Conservation (phyloP, 2,113 vertebrate genomes). For the Phaethon lepturus region DNA sequence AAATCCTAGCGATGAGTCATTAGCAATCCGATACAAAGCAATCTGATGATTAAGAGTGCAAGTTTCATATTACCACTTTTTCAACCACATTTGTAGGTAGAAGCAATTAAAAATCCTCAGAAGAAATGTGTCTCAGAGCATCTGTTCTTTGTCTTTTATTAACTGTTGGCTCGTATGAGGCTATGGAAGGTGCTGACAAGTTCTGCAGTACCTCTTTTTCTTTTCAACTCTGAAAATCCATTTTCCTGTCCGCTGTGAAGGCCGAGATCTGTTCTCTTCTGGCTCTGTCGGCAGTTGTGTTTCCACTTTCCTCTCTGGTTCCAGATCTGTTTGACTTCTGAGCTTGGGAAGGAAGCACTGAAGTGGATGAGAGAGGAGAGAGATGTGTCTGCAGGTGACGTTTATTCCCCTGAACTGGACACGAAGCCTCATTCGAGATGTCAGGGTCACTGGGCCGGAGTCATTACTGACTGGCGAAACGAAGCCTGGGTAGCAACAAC, state of each 20-base stretch:
- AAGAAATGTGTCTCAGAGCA: neutral
- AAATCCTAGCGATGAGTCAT: neutral
- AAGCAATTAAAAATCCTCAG: neutral
- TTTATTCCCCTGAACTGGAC: neutral
- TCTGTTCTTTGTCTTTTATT: constrained; percentile 3
- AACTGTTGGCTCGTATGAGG: neutral
- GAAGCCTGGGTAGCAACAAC: neutral
- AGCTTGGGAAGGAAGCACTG: neutral
- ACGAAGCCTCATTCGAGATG: neutral
- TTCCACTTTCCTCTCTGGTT: neutral
- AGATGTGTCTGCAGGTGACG: neutral
- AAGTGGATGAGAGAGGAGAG: neutral
- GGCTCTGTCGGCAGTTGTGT: neutral
- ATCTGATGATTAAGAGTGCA: neutral
- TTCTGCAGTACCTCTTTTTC: neutral
- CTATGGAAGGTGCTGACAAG: neutral
- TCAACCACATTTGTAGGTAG: neutral
- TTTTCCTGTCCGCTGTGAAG: neutral
- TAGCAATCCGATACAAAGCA: neutral
- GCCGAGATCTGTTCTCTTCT: neutral
- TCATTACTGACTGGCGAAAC: neutral
- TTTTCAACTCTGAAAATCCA: neutral
- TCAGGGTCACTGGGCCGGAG: neutral
- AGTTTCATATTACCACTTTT: neutral
- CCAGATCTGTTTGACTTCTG: neutral